Evolutionary conservation across 2,797 vertebrate species (phyloP).

Genomic region (Buphagus erythrorhynchus): DNA sequence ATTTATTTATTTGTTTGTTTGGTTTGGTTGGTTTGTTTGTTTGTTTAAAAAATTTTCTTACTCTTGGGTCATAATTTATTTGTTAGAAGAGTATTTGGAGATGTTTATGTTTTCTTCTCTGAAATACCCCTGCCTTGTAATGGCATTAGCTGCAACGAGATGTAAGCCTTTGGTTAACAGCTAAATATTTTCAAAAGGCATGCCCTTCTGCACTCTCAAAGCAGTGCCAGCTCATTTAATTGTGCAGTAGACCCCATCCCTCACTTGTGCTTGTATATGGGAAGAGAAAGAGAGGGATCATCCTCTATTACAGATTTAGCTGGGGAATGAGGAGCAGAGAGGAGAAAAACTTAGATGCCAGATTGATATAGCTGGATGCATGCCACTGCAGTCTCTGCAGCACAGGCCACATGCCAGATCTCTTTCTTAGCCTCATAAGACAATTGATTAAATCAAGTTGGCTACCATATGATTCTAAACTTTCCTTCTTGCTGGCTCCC

Average conservation of each 20-base stretch:
- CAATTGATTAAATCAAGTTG: constrained; percentile 47
- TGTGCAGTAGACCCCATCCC: background rate
- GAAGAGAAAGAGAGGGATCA: background rate
- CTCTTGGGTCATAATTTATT: background rate
- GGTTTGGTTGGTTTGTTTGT: background rate
- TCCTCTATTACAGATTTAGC: background rate
- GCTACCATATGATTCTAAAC: constrained; percentile 10
- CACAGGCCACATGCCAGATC: constrained; percentile 29
- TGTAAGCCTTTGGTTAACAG: background rate
- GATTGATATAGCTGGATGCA: background rate
- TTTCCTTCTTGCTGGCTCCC: constrained; percentile 36
- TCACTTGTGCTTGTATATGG: background rate
- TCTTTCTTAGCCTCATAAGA: constrained; percentile 20
- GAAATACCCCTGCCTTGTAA: background rate
- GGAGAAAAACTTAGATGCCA: background rate
- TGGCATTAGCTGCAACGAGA: background rate
- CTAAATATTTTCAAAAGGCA: background rate
- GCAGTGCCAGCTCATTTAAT: background rate
- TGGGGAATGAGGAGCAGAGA: background rate
- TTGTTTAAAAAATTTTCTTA: background rate
- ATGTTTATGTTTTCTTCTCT: background rate
- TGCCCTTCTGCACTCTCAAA: background rate
- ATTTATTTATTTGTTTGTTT: background rate
- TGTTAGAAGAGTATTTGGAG: background rate
- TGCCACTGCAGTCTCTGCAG: constrained; percentile 30